Base-by-base conservation (phyloP, 2,797 vertebrate species). In the Brotula barbata region DNA sequence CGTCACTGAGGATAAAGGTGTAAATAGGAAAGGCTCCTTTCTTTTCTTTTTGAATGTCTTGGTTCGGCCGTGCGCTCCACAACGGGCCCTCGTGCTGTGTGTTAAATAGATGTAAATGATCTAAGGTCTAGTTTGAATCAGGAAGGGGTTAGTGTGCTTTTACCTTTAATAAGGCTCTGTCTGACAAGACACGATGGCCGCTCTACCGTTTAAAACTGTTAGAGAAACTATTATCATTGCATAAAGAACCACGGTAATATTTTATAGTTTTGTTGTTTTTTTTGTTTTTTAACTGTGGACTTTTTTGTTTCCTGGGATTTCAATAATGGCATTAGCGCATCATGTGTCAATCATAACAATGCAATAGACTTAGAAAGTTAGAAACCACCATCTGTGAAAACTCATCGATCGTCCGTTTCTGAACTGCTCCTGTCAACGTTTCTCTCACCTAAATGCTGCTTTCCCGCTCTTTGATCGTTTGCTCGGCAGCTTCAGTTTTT, bases 151-250 rank as follows among this genome's bases (percentile, higher is more conserved):
- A 81, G 78, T 75, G 80, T 89, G 76, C 81, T 86, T 88, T 85
- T 87, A 89, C 87, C 88, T 89, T 89, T 88, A 90, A 89, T 79
- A 74, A 77, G 82, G 85, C 84, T 81, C 11, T 16, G 75, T 86
- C 78, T 73, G 64, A 66, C 39, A 73, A 36, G 81, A 80, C 72
- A 28, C 50, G 54, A 54, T 54, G 87, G 87, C 85, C 73, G 16
- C 62, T 74, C 52, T 84, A 87, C 86, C 84, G 87, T 87, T 82
- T 72, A 73, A 86, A 87, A 88, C 86, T 89, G 85, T 90, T 85
- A 80, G 73, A 84, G 67, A 80, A 75, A 76, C 67, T 82, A 67
- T 68, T 75, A 67, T 59, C 71, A 68, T 75, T 62, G 66, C 75
- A 82, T 85, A 82, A 68, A 77, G 78, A 78, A 70, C 55, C 68